Evolutionary conservation across 2,888 invertebrate species (phyloP).

Genomic region (Nasonovia ribisnigri): DNA sequence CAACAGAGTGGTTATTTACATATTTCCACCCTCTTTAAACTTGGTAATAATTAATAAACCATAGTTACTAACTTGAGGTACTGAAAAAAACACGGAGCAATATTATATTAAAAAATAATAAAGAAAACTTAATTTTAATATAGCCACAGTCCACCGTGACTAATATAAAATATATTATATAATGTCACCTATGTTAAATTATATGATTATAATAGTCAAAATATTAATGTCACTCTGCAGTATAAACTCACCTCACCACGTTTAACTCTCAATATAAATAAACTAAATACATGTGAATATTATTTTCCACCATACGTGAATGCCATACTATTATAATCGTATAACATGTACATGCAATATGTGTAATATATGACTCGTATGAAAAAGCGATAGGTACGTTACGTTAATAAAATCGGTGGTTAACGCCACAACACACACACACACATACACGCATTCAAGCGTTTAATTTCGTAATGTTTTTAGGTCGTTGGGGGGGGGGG

Average conservation of each 20-base stretch:
- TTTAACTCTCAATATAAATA: not conserved
- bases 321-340: not conserved
- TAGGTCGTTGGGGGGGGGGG: not conserved
- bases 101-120: not conserved
- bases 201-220: not conserved
- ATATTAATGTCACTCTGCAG: not conserved
- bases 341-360: not conserved
- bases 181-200: not conserved
- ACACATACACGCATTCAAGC: not conserved
- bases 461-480: not conserved
- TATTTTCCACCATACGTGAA: not conserved
- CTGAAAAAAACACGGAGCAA: not conserved
- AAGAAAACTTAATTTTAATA: not conserved
- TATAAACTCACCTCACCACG: not conserved
- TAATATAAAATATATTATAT: not conserved
- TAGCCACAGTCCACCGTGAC: not conserved
- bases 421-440: not conserved
- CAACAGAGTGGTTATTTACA: no score
- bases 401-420: not conserved
- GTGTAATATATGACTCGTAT: not conserved
- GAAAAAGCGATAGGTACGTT: not conserved
- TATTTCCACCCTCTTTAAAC: no score
- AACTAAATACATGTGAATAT: not conserved
- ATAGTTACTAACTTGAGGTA: not conserved
- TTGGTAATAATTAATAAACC: not conserved